A percentile compares a stretch with the other conserved stretches of the same genome.
Conservation (phyloP, 2,888 invertebrate genomes). For the Balanococcus diminutus region DNA sequence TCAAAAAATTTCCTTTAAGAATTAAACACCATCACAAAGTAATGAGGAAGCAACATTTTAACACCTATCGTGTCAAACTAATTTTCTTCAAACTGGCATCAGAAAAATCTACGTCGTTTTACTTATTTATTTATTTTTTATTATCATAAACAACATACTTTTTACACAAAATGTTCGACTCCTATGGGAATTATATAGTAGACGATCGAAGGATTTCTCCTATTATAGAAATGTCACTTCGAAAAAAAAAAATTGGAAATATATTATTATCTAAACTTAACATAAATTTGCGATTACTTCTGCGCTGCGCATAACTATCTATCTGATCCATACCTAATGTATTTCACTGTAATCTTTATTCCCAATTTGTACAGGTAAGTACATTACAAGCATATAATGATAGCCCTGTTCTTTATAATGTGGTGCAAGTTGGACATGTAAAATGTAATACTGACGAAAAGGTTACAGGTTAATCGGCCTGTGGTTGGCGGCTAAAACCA, state of each 20-base stretch:
- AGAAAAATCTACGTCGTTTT: too few relatives aligned
- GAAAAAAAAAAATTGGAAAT: too few relatives aligned
- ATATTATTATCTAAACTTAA: background rate
- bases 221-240: background rate
- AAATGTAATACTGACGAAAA: constrained; percentile 21
- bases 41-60: too few relatives aligned
- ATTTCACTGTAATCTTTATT: background rate
- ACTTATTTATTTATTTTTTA: too few relatives aligned
- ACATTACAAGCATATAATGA: background rate
- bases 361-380: background rate
- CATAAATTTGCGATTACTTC: background rate
- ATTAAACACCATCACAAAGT: too few relatives aligned
- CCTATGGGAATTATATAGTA: too few relatives aligned
- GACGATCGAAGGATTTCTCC: background rate
- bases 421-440: background rate
- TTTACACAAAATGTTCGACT: too few relatives aligned
- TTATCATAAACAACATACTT: too few relatives aligned
- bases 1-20: too few relatives aligned
- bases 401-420: background rate
- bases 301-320: background rate
- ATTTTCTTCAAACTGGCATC: too few relatives aligned
- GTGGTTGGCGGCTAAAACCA: constrained; percentile 10
- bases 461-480: constrained; percentile 23
- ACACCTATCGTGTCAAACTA: too few relatives aligned
- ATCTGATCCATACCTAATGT: background rate